Conservation (phyloP, 35 echinoderm and acorn worm species). For the Strongylocentrotus purpuratus region DNA sequence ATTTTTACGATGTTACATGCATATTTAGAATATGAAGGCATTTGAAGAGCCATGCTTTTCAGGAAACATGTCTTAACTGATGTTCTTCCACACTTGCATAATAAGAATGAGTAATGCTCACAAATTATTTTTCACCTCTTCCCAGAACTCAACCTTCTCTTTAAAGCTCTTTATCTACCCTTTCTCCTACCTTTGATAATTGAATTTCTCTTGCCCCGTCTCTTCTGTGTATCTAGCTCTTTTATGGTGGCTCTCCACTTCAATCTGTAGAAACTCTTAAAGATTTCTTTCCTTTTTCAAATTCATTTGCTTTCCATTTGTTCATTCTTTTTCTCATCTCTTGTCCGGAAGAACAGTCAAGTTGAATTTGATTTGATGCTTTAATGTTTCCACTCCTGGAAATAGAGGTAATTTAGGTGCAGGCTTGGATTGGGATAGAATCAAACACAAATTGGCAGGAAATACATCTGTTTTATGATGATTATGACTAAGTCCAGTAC, state of each 20-base stretch:
- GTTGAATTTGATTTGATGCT: slow-evolving; percentile 12
- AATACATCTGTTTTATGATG: slow-evolving; percentile 19
- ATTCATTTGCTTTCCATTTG: background rate
- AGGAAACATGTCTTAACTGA: no score
- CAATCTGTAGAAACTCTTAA: no score
- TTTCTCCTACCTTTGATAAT: background rate
- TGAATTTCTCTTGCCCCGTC: background rate
- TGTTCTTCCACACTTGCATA: no score
- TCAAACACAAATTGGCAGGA: background rate
- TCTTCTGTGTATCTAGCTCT: background rate
- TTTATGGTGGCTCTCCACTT: no score
- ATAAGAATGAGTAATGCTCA: no score
- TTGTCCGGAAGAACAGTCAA: background rate
- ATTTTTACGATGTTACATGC: no score
- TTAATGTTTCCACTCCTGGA: slow-evolving; percentile 17
- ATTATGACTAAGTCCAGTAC: background rate
- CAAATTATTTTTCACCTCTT: no score
- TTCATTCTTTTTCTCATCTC: background rate
- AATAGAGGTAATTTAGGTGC: background rate
- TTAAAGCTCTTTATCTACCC: no score
- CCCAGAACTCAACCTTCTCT: no score
- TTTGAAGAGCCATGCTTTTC: no score
- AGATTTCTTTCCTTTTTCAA: no score
- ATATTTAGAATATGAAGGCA: no score
- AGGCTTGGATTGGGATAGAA: background rate